phyloP scores from a whole-genome alignment of 1,140 invertebrate genomes.

The Brachionus angularis region DNA sequence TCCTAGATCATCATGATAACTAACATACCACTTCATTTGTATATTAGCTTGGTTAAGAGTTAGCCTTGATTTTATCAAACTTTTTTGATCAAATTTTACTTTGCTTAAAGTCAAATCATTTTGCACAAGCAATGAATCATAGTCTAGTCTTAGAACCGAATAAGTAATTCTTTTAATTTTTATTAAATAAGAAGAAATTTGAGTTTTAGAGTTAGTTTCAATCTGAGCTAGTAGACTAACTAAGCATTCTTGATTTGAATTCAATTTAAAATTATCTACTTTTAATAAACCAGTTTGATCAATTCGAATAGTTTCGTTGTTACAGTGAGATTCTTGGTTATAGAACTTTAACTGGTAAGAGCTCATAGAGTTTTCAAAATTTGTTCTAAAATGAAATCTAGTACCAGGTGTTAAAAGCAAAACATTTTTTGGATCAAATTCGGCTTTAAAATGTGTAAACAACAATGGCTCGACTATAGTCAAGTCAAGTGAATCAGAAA shows the following conservation, averaged over 20 bases:
- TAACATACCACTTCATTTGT: no score
- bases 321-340: background rate
- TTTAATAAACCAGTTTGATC: background rate
- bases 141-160: background rate
- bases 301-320: background rate
- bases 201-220: background rate
- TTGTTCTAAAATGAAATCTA: background rate
- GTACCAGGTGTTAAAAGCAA: background rate
- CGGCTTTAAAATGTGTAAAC: background rate
- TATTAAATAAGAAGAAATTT: slow-evolving; percentile 1
- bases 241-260: background rate
- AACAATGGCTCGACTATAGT: background rate
- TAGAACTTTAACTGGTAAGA: background rate
- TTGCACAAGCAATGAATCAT: no score
- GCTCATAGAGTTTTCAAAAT: slow-evolving; percentile 10
- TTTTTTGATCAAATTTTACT: no score
- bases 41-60: no score
- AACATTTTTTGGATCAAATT: background rate
- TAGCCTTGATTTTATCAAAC: no score
- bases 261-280: background rate
- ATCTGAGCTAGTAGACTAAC: background rate
- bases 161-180: slow-evolving; percentile 19
- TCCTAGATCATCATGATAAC: slow-evolving; percentile 29
- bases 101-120: no score
- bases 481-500: background rate